These are phyloP conservation scores for Chironomus striatipennis DNA, from an alignment of 1,140 invertebrate species.

Conservation along the genomic window DNA sequence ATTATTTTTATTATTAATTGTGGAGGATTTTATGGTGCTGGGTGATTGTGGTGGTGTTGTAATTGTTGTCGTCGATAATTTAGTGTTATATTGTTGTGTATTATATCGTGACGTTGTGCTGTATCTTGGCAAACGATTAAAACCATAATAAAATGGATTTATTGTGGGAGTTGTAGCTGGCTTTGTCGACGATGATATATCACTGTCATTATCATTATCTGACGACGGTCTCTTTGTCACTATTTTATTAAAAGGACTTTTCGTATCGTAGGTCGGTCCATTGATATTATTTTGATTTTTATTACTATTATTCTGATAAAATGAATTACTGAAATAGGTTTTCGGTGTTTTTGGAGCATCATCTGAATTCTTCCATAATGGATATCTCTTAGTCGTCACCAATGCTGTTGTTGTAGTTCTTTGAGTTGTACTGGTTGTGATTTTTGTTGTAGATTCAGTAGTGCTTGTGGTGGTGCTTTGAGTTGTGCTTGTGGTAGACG, in stretches of 20 bases:
- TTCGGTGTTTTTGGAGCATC: conserved; percentile 18
- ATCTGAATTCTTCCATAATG: background rate
- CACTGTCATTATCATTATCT: background rate
- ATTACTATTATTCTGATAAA: conserved; percentile 19
- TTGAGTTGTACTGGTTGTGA: background rate
- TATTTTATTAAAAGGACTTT: background rate
- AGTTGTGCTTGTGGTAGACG: background rate
- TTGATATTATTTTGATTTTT: conserved; percentile 20
- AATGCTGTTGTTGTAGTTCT: background rate
- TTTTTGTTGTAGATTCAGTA: background rate
- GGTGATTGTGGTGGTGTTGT: conserved; percentile 34
- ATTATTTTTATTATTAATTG: background rate
- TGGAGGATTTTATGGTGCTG: background rate
- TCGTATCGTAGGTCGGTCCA: conserved; percentile 11
- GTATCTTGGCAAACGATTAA: conserved; percentile 26
- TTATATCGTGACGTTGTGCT: conserved; percentile 26
- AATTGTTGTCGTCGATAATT: conserved; percentile 24
- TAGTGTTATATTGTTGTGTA: conserved; percentile 27
- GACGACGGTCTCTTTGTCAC: background rate
- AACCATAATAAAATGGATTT: conserved; percentile 18
- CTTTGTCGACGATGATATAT: conserved; percentile 15
- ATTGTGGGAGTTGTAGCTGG: background rate
- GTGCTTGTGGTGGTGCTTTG: background rate
- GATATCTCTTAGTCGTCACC: background rate
- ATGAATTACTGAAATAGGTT: conserved; percentile 22